These are phyloP conservation scores for Ctenomys sociabilis DNA, from an alignment of 2,113 vertebrate species.

Conservation along the genomic window DNA sequence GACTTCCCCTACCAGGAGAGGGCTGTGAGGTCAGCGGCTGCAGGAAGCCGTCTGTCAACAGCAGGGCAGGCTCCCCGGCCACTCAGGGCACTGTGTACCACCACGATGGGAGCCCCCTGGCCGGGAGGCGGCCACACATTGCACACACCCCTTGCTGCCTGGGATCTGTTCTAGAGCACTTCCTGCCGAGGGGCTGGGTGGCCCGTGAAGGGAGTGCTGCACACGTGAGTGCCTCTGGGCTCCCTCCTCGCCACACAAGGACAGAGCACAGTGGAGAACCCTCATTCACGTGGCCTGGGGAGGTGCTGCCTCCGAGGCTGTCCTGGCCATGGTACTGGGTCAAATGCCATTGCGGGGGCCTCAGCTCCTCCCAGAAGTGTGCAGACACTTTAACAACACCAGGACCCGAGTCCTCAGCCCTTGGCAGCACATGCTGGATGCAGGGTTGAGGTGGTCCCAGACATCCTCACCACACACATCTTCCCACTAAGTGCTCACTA, in stretches of 20 bases:
- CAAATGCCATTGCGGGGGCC: neutral
- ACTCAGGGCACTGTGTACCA: neutral
- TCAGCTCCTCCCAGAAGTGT: neutral
- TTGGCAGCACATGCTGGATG: no score
- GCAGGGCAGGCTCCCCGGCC: neutral
- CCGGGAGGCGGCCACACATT: neutral
- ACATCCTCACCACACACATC: neutral
- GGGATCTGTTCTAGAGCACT: fast-evolving
- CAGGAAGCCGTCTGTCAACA: fast-evolving
- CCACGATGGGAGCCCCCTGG: neutral
- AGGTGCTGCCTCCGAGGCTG: neutral
- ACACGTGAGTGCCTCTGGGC: neutral
- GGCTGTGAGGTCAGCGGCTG: neutral
- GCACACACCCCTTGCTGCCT: neutral
- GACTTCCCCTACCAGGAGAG: neutral
- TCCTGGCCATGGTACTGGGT: fast-evolving
- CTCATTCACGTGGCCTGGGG: neutral
- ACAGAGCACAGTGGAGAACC: neutral
- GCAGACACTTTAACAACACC: neutral
- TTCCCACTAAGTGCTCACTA: neutral
- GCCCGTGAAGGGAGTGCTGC: neutral
- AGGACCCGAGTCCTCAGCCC: no score
- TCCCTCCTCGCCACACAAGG: neutral
- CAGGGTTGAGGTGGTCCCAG: no score
- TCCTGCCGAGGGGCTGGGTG: fast-evolving